Percentiles rank a stretch among this genome's conserved stretches.
These are phyloP conservation scores for Lagocephalus sceleratus DNA, from an alignment of 2,797 vertebrate genomes.

Conservation along the genomic window DNA sequence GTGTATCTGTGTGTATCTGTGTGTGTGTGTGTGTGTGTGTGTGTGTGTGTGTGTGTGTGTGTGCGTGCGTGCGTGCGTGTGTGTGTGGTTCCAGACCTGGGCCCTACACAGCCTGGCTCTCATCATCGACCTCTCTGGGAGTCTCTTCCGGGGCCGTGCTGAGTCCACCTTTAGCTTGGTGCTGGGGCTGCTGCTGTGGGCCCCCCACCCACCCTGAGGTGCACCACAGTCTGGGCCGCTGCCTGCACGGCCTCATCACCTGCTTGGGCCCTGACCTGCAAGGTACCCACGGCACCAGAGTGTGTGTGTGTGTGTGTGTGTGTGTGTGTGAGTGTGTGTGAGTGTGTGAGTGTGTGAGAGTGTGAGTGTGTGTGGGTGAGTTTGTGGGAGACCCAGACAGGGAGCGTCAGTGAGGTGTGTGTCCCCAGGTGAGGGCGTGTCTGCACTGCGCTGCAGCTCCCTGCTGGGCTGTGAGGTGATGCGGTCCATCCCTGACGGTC, in stretches of 20 bases:
- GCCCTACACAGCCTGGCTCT: constrained; percentile 87
- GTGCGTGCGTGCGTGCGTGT: neutral
- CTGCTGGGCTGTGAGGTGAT: constrained; percentile 86
- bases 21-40: too few species aligned
- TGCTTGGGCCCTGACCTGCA: constrained; percentile 90
- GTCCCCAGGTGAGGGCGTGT: constrained; percentile 55
- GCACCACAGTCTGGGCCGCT: constrained; percentile 87
- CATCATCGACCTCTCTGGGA: constrained; percentile 83
- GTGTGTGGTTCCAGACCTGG: constrained; percentile 83
- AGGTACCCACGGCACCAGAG: constrained; percentile 74
- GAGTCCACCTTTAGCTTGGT: constrained; percentile 84
- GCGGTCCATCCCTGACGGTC: constrained; percentile 84
- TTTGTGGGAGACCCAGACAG: too few species aligned
- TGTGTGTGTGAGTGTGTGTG: neutral
- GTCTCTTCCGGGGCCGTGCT: constrained; percentile 80
- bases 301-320: constrained; percentile 7
- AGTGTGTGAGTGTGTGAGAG: neutral
- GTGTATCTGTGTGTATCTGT: too few species aligned
- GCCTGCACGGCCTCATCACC: constrained; percentile 86
- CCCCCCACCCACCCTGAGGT: constrained; percentile 86
- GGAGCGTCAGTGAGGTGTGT: neutral
- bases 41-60: neutral
- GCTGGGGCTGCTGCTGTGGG: constrained; percentile 81
- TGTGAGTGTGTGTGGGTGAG: neutral
- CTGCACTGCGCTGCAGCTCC: constrained; percentile 80